These are phyloP conservation scores for Panthera leo DNA, from an alignment of 2,113 vertebrate genomes.

Conservation along the genomic window DNA sequence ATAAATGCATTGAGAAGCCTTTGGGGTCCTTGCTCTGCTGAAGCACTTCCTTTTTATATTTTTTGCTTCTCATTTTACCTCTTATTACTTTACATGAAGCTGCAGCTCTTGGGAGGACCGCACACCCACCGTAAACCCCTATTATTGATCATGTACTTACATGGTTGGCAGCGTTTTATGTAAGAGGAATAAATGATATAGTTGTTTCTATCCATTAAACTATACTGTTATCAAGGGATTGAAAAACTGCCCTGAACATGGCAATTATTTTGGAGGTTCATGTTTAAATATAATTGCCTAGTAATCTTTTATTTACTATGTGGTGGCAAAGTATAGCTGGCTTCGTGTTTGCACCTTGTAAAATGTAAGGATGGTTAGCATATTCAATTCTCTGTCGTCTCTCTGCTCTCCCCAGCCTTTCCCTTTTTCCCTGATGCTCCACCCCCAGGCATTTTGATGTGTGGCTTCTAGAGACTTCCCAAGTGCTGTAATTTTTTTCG, in stretches of 20 bases:
- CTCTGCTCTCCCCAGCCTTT: neutral
- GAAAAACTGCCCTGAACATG: constrained; percentile 71
- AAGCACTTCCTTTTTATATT: constrained; percentile 26
- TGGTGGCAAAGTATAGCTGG: constrained; percentile 50
- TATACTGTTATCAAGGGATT: constrained; percentile 77
- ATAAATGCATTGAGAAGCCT: constrained; percentile 50
- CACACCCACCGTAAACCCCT: constrained; percentile 60
- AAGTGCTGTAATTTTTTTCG: neutral
- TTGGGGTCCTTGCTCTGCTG: constrained; percentile 32
- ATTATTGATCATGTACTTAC: constrained; percentile 68
- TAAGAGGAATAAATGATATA: constrained; percentile 72
- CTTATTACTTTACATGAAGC: constrained; percentile 55
- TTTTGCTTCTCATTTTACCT: constrained; percentile 41
- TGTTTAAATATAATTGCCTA: constrained; percentile 68
- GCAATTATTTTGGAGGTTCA: constrained; percentile 77
- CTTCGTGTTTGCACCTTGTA: constrained; percentile 73
- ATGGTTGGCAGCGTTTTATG: constrained; percentile 68
- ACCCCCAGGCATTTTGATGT: neutral
- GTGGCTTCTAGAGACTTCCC: constrained; percentile 10
- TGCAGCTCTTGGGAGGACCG: constrained; percentile 34
- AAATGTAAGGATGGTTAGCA: constrained; percentile 57
- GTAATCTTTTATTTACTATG: constrained; percentile 74
- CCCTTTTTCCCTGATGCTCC: neutral
- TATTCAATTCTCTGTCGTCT: constrained; percentile 44
- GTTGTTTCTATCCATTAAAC: constrained; percentile 75